Evolutionary conservation across 2,113 vertebrate species (phyloP), one percentile per base, ranked within the genome.

Genomic region (Gopherus evgoodei): DNA sequence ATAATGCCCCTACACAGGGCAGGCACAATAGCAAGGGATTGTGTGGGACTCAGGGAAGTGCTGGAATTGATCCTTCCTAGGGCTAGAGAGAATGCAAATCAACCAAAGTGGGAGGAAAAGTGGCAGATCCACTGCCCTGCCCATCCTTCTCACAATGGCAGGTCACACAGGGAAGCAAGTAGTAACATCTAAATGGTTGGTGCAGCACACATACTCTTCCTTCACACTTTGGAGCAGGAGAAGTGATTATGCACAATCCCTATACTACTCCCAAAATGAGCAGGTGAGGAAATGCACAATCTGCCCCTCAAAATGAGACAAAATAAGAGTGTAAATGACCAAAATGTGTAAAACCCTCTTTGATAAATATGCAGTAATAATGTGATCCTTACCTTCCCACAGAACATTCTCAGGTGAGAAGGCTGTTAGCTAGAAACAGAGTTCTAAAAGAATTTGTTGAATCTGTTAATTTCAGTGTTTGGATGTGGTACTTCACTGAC

Each of bases 31-130:
- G 65, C 35, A 38, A 72, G 17, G 65, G 65, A 72, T 22, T 38
- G 9, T 10, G 4, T 72, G 65, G 65, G 65, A 72, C 17, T 22
- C 19, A 38, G 8, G 49, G 50, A 1, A 84, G 35, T 0, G 0
- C 44, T 57, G 0, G 12, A 35, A 78, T 27, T 79, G 16, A 7
- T 59, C 31, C 62, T 22, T 14, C 11, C 5, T 35, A 19, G n/a
- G 86, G 49, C 2, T 81, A 47, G 14, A 2, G 10, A 35, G 65
- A 16, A 17, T 44, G 69, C 11, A 94, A 85, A 91, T 3, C 31
- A 69, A 3, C 0, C 14, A 8, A 90, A 29, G 17, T 79, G 62
- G 13, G 57, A 62, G 92, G 11, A 90, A 86, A 88, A 24, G 25
- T 84, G 72, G 17, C 52, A 7, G 0, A 83, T 3, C 7, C 29